Evolutionary conservation across 2,797 vertebrate species (phyloP), one percentile per base, ranked within the genome.

Genomic region (Nannoperca obscura): DNA sequence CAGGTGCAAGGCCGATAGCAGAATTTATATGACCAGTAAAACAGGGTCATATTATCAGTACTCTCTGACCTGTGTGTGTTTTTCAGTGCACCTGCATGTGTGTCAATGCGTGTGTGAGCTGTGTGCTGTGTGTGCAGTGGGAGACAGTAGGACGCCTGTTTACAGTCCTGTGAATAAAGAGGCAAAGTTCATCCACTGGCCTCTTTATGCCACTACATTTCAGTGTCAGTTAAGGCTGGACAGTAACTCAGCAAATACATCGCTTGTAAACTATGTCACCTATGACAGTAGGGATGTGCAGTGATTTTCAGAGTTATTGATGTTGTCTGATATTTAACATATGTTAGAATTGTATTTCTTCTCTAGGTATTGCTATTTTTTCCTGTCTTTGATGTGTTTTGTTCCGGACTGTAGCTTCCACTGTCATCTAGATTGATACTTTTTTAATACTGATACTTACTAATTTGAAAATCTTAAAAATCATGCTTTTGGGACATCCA

Each of bases 161-260:
- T 90, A 88, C 91, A 77, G 88, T 92, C 89, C 84, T 83, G 77
- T 79, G 74, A 85, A 83, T 81, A 66, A 87, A 87, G 79, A 88
- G 81, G 59, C 88, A 93, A 93, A 93, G 91, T 92, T 94, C 89
- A 91, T 79, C 76, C 64, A 57, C 79, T 78, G 71, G 55, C 74
- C 74, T 81, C 77, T 86, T 80, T 73, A 78, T 81, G 78, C 62
- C 78, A 55, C 54, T 52, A 9, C 73, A 78, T 82, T 75, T 87
- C 69, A 81, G 68, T 69, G 77, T 84, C 71, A 72, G 65, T 36
- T 53, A 47, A 42, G 58, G 46, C 63, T 74, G 83, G 81, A 87
- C 83, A 81, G 67, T 75, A 80, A 82, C 44, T 83, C 54, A 66
- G 62, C 47, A 78, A 80, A 82, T 3, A 38, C 63, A 62, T 77